These are phyloP conservation scores for Serinus canaria DNA, from an alignment of 2,113 vertebrate genomes.

Conservation along the genomic window DNA sequence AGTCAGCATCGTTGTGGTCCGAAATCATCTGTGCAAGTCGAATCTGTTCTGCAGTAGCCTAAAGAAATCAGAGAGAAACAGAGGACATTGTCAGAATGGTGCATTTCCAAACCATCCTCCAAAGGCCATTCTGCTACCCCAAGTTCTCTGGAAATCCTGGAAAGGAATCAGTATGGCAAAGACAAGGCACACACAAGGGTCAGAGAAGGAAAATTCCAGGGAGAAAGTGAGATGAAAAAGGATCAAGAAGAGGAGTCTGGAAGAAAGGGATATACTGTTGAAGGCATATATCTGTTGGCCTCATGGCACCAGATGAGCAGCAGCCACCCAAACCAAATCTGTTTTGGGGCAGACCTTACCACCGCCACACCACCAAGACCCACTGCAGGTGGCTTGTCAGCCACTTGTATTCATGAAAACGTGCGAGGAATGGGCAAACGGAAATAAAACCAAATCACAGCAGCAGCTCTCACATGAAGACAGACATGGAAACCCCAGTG, in stretches of 20 bases:
- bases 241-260: neutral
- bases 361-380: neutral
- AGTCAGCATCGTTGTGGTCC: slow-evolving; percentile 97
- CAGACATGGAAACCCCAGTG: accelerated
- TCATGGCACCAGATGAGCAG: neutral
- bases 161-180: neutral
- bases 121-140: neutral
- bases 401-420: accelerated
- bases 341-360: neutral
- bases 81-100: accelerated
- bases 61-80: neutral
- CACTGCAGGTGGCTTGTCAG: neutral
- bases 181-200: neutral
- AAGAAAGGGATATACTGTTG: neutral
- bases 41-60: slow-evolving; percentile 99
- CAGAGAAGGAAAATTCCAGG: neutral
- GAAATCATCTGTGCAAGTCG: slow-evolving; percentile 99
- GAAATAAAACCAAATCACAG: neutral
- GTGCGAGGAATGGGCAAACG: accelerated
- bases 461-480: neutral
- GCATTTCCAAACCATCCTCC: neutral
- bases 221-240: neutral
- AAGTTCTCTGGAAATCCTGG: neutral
- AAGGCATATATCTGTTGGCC: neutral
- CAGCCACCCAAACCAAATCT: neutral